A percentile compares a stretch with the other conserved stretches of the same genome.
phyloP scores from a whole-genome alignment of 2,113 vertebrate genomes.

The Probosciger aterrimus region DNA sequence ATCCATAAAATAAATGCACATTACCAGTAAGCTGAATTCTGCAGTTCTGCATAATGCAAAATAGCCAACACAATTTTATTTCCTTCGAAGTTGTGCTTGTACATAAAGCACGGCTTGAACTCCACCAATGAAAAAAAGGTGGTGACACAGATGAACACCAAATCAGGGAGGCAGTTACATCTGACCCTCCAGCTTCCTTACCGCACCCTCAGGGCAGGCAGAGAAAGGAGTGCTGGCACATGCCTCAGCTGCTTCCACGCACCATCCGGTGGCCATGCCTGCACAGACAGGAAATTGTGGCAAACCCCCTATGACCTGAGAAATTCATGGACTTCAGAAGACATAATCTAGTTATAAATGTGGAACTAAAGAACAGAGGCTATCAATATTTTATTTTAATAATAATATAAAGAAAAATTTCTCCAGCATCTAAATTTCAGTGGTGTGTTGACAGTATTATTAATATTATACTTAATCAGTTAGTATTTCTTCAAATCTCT shows the following conservation, averaged over 20 bases:
- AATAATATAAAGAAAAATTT: neutral
- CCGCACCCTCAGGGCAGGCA: neutral
- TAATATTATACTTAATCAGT: neutral
- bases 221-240: neutral
- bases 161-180: neutral
- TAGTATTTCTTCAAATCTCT: neutral
- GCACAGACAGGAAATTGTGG: fast-evolving
- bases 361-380: neutral
- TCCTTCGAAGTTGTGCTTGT: neutral
- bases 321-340: neutral
- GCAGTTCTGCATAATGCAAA: neutral
- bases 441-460: neutral
- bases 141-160: neutral
- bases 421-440: neutral
- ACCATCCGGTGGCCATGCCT: neutral
- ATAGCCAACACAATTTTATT: neutral
- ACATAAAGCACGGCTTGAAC: neutral
- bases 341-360: neutral
- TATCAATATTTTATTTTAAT: neutral
- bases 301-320: neutral
- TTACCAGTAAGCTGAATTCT: neutral
- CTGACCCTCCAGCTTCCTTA: neutral
- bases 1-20: neutral
- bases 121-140: neutral
- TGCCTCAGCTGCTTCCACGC: neutral